phyloP scores from a whole-genome alignment of 2,797 vertebrate species.

The Zalophus californianus region DNA sequence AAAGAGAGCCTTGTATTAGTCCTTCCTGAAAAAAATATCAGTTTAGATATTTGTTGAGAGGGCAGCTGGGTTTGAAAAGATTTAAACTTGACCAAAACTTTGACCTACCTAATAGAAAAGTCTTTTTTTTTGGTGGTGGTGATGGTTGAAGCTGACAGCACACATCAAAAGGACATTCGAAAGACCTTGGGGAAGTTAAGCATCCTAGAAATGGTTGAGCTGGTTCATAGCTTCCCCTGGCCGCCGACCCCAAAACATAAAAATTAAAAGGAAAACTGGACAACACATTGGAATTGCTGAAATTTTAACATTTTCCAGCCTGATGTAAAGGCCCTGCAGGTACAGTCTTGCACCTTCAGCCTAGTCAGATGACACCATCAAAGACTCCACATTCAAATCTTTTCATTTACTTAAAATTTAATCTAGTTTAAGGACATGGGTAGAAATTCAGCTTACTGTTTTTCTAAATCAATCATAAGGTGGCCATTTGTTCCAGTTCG shows the following conservation, averaged over 20 bases:
- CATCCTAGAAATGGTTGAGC: background rate
- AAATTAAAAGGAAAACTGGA: background rate
- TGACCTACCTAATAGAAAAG: background rate
- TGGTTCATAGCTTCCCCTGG: background rate
- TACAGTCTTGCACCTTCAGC: background rate
- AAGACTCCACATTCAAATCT: background rate
- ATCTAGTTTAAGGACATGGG: background rate
- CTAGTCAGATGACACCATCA: background rate
- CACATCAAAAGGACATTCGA: background rate
- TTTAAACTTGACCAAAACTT: background rate
- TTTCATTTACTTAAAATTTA: background rate
- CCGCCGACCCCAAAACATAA: background rate
- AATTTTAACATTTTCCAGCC: background rate
- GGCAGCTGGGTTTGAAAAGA: background rate
- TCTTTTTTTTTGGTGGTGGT: background rate
- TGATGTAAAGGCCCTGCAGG: background rate
- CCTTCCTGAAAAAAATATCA: background rate
- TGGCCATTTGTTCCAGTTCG: background rate
- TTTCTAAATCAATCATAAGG: background rate
- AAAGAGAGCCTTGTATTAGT: background rate
- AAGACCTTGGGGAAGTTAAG: background rate
- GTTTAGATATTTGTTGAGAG: background rate
- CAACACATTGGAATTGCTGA: background rate
- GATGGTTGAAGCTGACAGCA: background rate
- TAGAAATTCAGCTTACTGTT: background rate